phyloP scores from a whole-genome alignment of 92 coral and sea anemone genomes.

The Phymanthus crucifer region DNA sequence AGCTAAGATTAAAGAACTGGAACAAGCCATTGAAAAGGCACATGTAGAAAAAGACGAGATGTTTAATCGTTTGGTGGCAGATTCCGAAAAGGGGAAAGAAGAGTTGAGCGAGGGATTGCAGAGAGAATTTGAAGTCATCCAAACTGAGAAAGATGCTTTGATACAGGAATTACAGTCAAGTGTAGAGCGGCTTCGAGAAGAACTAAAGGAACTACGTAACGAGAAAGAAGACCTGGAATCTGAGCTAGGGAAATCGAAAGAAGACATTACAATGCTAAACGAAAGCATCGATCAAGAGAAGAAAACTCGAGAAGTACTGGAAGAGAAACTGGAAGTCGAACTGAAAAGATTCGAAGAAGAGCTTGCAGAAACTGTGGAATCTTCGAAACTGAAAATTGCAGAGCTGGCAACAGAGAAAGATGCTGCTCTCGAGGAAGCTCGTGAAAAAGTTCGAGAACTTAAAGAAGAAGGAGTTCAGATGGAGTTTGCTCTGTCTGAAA shows the following conservation, averaged over 20 bases:
- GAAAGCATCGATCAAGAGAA: conserved; percentile 33
- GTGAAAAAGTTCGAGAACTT: conserved; percentile 33
- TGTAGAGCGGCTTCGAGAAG: conserved; percentile 25
- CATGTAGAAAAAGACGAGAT: conserved; percentile 74
- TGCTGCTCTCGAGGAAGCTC: conserved; percentile 31
- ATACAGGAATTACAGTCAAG: conserved; percentile 27
- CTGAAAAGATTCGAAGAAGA: conserved; percentile 23
- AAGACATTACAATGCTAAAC: conserved; percentile 30
- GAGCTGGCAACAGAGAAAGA: conserved; percentile 37
- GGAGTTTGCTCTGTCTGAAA: conserved; percentile 40
- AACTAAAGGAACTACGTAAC: conserved; percentile 10
- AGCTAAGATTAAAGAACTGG: conserved; percentile 39
- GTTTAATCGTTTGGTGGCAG: conserved; percentile 61
- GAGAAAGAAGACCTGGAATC: conserved; percentile 24
- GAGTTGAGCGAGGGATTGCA: conserved; percentile 47
- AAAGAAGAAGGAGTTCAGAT: conserved; percentile 55
- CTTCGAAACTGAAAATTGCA: conserved; percentile 51
- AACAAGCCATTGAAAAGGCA: conserved; percentile 52
- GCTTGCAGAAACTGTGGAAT: conserved; percentile 34
- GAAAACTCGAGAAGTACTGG: conserved; percentile 16
- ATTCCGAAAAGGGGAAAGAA: conserved; percentile 67
- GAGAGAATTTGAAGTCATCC: conserved; percentile 49
- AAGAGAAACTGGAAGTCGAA: conserved; percentile 26
- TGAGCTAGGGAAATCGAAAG: conserved; percentile 28
- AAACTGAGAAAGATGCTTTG: conserved; percentile 44